Base-by-base conservation (phyloP, 2,888 invertebrate species). In the Lasioglossum morio region DNA sequence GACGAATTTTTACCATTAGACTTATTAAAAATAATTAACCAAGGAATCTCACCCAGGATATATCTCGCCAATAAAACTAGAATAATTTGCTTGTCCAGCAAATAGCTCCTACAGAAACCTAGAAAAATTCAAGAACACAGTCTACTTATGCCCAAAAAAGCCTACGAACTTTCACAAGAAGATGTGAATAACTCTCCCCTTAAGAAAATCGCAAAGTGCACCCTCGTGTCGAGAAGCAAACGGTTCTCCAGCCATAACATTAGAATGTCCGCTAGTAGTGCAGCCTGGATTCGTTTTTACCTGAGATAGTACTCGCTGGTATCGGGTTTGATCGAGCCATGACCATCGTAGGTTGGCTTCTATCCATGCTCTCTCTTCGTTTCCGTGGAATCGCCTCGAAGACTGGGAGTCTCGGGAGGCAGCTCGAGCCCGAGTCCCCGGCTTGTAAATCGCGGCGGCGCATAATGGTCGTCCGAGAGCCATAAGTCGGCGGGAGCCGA, bases 361-460 rank as follows among this genome's bases (percentile, higher is more conserved):
- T 43, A n/a, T 53, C 75, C 5, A 10, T 73, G 43, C 57, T n/a
- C 34, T 53, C 37, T 43, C 57, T 16, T 34, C 66, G 77, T 72
- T 82, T 66, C 77, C 34, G n/a, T 77, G 79, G 75, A 85, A 74
- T 53, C 74, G 81, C 83, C 88, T 88, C 77, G 77, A 85, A 79
- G 81, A 84, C 81, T 72, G 48, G 37, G 77, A 81, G 79, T 82
- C 60, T 72, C 63, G 76, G 73, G 72, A 76, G 79, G 37, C 40
- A 72, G 34, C 76, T 82, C 79, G 76, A 78, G 75, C 60, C 78
- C 27, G 46, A 23, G 60, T 63, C 72, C 73, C 79, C 48, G 72
- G 75, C 80, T 85, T 85, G 87, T 81, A 85, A 85, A 84, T 87
- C 82, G 86, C 72, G 74, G 60, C 53, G 69, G 57, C 69, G 81